Base-by-base conservation (phyloP, 2,888 invertebrate genomes). In the Taenaris catops region DNA sequence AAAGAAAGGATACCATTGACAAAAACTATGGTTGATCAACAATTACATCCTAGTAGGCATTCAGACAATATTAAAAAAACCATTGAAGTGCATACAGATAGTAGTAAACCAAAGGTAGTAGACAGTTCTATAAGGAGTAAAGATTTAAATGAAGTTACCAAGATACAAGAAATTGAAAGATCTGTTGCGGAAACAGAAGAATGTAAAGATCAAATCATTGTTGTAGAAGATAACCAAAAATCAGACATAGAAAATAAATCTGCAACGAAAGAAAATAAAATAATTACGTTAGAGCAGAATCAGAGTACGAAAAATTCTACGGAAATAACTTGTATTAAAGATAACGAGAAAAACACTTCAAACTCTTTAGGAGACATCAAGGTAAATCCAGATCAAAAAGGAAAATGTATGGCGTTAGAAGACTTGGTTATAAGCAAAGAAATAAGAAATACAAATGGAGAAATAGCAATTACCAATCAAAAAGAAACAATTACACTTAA, bases 1-100 rank as follows among this genome's bases (percentile, higher is more conserved):
- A 84, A 84, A 58, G 84, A 84, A 49, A 74, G 76, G 8, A 76
- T 73, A 44, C 84, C 84, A 19, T 58, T 84, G 6, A 84, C 84
- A 11, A 86, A 86, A 55, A 81, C 72, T 1, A 84, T 83, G 84
- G 81, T 86, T 2, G 74, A 86, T 33, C 68, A 69, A 49, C 84
- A 84, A 20, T 46, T 86, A 33, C 79, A 84, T 41, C 80, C 86
- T 4, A 83, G 55, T 36, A 64, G 83, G 40, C 76, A 83, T 57
- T 75, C 78, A 18, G 84, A 84, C 46, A 81, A 76, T 57, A 59
- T 72, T 3, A 84, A 81, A 44, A 81, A 84, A 49, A 84, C 76
- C 4, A 84, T 86, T 47, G 86, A 86, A 60, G 80, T 84, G 7
- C 78, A 80, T 34, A 84, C 83, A 31, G 83, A 83, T 38, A 64